phyloP scores from a whole-genome alignment of 2,888 invertebrate genomes.

The Drosophila gaucha region DNA sequence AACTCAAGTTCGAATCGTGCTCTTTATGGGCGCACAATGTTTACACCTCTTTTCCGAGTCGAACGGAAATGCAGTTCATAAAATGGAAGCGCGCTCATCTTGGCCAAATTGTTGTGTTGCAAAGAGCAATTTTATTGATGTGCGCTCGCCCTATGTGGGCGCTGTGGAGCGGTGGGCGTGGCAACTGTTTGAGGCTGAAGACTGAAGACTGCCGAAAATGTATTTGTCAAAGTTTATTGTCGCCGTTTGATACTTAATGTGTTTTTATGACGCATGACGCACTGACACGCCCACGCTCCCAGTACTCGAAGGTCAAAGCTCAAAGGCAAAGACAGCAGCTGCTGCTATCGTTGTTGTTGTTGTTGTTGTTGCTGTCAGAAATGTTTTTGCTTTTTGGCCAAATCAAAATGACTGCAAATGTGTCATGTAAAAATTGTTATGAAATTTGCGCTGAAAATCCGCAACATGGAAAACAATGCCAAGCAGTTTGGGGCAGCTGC shows the following conservation, averaged over 20 bases:
- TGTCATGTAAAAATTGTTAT: slow-evolving; percentile 68
- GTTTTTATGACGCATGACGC: slow-evolving; percentile 73
- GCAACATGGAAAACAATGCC: slow-evolving; percentile 30
- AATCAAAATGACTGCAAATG: slow-evolving; percentile 75
- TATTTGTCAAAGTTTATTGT: slow-evolving; percentile 74
- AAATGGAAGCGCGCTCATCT: slow-evolving; percentile 22
- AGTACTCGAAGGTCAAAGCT: slow-evolving; percentile 63
- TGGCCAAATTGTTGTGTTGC: slow-evolving; percentile 3
- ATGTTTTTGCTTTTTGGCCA: slow-evolving; percentile 33
- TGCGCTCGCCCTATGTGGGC: slow-evolving; percentile 11
- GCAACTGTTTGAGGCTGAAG: not conserved
- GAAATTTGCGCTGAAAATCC: slow-evolving; percentile 62
- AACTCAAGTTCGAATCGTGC: slow-evolving; percentile 1
- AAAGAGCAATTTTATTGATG: slow-evolving; percentile 37
- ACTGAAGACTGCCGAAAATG: slow-evolving; percentile 31
- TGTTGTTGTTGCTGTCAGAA: slow-evolving; percentile 17
- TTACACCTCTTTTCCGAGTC: slow-evolving; percentile 55
- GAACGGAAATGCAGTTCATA: slow-evolving; percentile 48
- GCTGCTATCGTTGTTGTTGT: slow-evolving; percentile 18
- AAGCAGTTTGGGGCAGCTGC: not conserved
- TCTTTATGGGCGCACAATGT: slow-evolving; percentile 43
- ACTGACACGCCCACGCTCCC: slow-evolving; percentile 31
- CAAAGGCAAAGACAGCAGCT: slow-evolving; percentile 59
- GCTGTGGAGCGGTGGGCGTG: too few species aligned
- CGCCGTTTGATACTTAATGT: slow-evolving; percentile 72